Evolutionary conservation across 2,797 vertebrate species (phyloP).

Genomic region (Sarcophilus harrisii): DNA sequence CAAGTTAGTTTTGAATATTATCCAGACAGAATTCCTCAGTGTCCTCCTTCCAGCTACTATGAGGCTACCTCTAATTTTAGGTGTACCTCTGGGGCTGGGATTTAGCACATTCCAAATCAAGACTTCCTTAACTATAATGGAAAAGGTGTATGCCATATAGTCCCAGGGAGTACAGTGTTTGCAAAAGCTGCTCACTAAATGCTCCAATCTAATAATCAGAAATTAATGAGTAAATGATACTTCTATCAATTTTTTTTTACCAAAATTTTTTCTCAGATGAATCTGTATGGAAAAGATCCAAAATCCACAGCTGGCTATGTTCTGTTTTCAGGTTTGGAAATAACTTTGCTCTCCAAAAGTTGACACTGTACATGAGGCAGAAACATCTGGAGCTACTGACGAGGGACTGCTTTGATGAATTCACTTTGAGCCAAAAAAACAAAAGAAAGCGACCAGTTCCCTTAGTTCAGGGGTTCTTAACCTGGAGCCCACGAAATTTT

Average conservation of each 20-base stretch:
- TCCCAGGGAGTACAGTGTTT: background rate
- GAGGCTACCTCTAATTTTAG: background rate
- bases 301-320: conserved; percentile 65
- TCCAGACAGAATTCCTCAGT: background rate
- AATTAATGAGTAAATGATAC: conserved; percentile 22
- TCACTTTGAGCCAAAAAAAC: conserved; percentile 30
- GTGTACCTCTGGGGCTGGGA: background rate
- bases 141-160: background rate
- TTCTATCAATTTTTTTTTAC: conserved; percentile 4
- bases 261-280: conserved; percentile 66
- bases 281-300: conserved; percentile 57
- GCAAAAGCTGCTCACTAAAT: background rate
- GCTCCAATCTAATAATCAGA: conserved; percentile 1
- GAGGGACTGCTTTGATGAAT: conserved; percentile 31
- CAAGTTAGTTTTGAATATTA: conserved; percentile 11
- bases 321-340: conserved; percentile 73
- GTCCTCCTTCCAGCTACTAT: accelerated
- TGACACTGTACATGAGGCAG: conserved; percentile 54
- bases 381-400: conserved; percentile 55
- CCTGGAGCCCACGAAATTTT: background rate
- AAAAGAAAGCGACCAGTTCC: background rate
- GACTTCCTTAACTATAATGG: background rate
- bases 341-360: conserved; percentile 66
- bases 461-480: background rate
- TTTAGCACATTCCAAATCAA: background rate